Percentiles rank a stretch among this genome's conserved stretches.
phyloP scores from a whole-genome alignment of 1,140 invertebrate genomes.

The Drosophila ercepeae region DNA sequence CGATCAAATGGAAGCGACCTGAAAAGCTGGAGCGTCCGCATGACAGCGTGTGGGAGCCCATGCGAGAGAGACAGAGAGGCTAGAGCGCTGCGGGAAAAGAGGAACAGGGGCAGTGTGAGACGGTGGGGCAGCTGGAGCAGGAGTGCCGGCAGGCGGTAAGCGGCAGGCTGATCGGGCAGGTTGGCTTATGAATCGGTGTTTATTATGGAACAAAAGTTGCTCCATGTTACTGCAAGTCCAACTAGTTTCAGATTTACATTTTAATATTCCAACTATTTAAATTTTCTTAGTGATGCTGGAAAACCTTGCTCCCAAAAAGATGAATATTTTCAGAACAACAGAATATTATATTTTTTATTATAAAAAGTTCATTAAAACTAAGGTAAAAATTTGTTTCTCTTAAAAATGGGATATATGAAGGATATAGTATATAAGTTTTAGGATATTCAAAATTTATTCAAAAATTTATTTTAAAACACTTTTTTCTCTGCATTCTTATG shows the following conservation, averaged over 20 bases:
- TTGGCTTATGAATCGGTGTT: conserved; percentile 20
- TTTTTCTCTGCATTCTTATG: not conserved
- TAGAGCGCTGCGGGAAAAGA: conserved; percentile 1
- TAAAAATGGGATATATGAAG: too few relatives aligned
- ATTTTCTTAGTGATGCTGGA: conserved; percentile 6
- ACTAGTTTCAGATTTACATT: conserved; percentile 18
- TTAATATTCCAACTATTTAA: conserved; percentile 3
- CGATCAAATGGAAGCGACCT: conserved; percentile 58
- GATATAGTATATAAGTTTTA: too few relatives aligned
- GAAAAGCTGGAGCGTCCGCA: conserved; percentile 33
- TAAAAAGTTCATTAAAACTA: not conserved
- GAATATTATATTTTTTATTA: not conserved
- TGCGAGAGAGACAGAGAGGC: conserved; percentile 1
- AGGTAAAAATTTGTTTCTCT: too few relatives aligned
- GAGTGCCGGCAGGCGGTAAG: too few relatives aligned
- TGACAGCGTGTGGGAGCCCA: conserved; percentile 10
- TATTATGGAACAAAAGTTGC: conserved; percentile 30
- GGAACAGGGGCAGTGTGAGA: not conserved
- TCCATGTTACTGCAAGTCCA: conserved; percentile 17
- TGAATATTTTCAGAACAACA: not conserved
- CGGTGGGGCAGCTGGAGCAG: not conserved
- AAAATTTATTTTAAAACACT: too few relatives aligned
- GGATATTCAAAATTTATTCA: too few relatives aligned
- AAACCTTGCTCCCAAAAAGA: conserved; percentile 30
- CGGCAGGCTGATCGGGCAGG: conserved; percentile 4